A percentile compares a stretch with the other conserved stretches of the same genome.
phyloP scores from a whole-genome alignment of 2,113 vertebrate genomes.

The Arenaria interpres region DNA sequence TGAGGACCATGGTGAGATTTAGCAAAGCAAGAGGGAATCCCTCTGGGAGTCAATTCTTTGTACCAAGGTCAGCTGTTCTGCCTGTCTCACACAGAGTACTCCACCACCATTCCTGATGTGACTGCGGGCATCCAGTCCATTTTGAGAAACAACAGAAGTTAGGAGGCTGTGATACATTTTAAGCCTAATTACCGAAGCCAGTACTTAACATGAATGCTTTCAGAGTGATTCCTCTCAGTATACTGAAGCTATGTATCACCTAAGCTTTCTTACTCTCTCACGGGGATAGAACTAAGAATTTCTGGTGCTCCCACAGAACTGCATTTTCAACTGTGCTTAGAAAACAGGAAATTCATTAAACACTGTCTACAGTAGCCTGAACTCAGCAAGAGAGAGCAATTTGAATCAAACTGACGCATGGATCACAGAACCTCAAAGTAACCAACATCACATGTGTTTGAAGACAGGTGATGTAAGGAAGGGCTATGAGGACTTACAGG shows the following conservation, averaged over 20 bases:
- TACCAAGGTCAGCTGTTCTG: background rate
- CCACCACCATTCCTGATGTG: background rate
- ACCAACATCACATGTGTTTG: background rate
- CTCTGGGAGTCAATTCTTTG: background rate
- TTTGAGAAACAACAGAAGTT: background rate
- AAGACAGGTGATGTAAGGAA: background rate
- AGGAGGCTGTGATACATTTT: background rate
- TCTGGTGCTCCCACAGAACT: background rate
- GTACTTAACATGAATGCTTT: background rate
- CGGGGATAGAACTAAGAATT: background rate
- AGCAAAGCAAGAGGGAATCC: background rate
- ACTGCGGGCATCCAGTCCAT: background rate
- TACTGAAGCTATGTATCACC: background rate
- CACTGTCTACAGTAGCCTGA: background rate
- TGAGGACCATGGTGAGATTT: background rate
- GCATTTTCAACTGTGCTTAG: background rate
- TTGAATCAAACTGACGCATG: background rate
- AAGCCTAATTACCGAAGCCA: background rate
- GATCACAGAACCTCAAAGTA: background rate
- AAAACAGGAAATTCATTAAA: slow-evolving; percentile 23
- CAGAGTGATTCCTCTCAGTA: background rate
- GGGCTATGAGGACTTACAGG: background rate
- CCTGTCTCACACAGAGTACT: accelerated
- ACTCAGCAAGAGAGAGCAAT: background rate
- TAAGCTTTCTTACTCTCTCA: background rate